These are phyloP conservation scores for Cynaeus angustus DNA, from an alignment of 2,888 invertebrate genomes.

Conservation along the genomic window DNA sequence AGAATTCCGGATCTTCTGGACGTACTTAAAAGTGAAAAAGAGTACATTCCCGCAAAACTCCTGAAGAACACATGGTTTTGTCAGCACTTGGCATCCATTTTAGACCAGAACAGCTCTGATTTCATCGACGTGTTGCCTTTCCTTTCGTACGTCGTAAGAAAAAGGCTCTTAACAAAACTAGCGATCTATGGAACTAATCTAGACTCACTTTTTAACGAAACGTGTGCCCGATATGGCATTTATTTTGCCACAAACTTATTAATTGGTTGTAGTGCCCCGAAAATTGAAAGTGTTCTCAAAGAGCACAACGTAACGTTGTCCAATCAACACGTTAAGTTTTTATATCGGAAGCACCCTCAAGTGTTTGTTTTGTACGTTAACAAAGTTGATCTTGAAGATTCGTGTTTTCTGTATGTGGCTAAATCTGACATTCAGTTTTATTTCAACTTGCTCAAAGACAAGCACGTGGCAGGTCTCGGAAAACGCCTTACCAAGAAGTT, in stretches of 20 bases:
- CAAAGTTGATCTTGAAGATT: conserved; percentile 16
- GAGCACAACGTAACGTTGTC: neutral
- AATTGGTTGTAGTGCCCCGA: conserved; percentile 37
- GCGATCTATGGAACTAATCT: conserved; percentile 37
- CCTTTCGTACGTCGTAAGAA: conserved; percentile 47
- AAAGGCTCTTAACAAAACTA: conserved; percentile 45
- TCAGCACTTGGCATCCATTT: conserved; percentile 25
- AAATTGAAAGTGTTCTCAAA: conserved; percentile 36
- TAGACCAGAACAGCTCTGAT: conserved; percentile 6
- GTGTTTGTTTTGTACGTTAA: conserved; percentile 12
- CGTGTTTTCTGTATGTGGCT: conserved; percentile 33
- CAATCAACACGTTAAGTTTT: conserved; percentile 24
- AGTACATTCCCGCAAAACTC: conserved; percentile 31
- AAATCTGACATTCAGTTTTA: neutral
- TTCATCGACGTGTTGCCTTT: conserved; percentile 43
- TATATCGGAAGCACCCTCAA: conserved; percentile 29
- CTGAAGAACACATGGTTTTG: conserved; percentile 49
- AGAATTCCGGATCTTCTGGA: conserved; percentile 30
- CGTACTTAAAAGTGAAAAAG: conserved; percentile 41
- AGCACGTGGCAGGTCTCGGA: conserved; percentile 23
- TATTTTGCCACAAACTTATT: conserved; percentile 34
- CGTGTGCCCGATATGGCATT: conserved; percentile 41
- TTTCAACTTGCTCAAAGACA: conserved; percentile 11
- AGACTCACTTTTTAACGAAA: conserved; percentile 42
- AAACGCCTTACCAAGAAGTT: conserved; percentile 43